phyloP scores from a whole-genome alignment of 2,113 vertebrate genomes.

The Channa maculata region DNA sequence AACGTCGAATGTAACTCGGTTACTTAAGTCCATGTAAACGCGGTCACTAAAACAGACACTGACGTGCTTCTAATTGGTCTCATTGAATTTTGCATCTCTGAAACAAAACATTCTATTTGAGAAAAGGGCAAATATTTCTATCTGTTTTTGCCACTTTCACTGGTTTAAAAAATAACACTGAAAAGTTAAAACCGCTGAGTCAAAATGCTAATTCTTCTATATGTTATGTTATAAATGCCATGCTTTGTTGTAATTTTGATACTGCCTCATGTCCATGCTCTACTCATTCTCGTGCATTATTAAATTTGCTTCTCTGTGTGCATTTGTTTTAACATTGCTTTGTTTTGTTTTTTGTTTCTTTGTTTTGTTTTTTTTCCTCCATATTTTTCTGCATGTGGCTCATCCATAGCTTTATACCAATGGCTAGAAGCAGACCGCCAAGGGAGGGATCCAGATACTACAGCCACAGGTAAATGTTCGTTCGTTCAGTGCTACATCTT shows the following conservation, averaged over 20 bases:
- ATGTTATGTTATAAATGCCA: constrained; percentile 26
- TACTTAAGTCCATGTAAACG: too few relatives aligned
- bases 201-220: constrained; percentile 2
- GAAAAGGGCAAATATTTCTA: background rate
- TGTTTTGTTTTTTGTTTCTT: constrained; percentile 42
- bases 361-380: constrained; percentile 74
- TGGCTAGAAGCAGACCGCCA: constrained; percentile 95
- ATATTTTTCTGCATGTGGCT: constrained; percentile 84
- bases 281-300: constrained; percentile 49
- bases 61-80: background rate
- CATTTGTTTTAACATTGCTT: constrained; percentile 63
- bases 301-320: constrained; percentile 60
- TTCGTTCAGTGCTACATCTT: background rate
- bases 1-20: too few relatives aligned
- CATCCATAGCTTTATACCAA: constrained; percentile 91
- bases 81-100: background rate
- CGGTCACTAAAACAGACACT: background rate
- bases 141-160: too few relatives aligned
- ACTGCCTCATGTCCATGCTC: constrained; percentile 38
- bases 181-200: constrained; percentile 13
- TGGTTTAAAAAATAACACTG: background rate
- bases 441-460: constrained; percentile 88
- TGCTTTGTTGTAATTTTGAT: constrained; percentile 24
- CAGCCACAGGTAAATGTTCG: constrained; percentile 87
- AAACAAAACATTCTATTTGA: background rate